Conservation (phyloP, 2,113 vertebrate genomes). For the Herpailurus yagouaroundi region DNA sequence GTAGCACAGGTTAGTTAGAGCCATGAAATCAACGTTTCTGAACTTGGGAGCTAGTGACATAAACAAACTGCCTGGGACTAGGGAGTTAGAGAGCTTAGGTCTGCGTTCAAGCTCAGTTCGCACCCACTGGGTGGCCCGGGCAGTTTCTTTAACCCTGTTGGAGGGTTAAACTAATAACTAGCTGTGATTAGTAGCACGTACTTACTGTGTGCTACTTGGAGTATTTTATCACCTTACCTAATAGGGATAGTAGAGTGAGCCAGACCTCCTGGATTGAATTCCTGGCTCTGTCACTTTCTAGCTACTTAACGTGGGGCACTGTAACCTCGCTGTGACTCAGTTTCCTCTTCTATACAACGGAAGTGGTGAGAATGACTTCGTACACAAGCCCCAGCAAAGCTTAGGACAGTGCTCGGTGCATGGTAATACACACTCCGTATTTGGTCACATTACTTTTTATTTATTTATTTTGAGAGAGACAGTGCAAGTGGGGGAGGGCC, state of each 20-base stretch:
- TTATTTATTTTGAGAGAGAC: too few species aligned
- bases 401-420: not conserved
- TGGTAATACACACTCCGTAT: not conserved
- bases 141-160: not conserved
- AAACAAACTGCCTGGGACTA: not conserved
- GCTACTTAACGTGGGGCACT: not conserved
- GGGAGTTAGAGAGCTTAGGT: not conserved
- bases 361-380: not conserved
- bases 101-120: not conserved
- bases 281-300: not conserved
- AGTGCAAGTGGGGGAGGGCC: too few species aligned
- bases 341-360: not conserved
- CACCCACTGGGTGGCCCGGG: not conserved
- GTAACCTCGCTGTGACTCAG: not conserved
- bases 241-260: not conserved
- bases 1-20: not conserved
- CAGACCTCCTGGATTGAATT: not conserved
- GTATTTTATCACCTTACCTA: not conserved
- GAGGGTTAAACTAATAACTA: too few species aligned
- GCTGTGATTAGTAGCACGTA: not conserved
- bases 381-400: not conserved
- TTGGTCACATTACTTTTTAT: not conserved
- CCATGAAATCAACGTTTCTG: not conserved
- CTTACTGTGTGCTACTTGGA: not conserved
- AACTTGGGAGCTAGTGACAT: not conserved